Base-by-base conservation (phyloP, 2,797 vertebrate genomes). In the Epinephelus malabaricus region DNA sequence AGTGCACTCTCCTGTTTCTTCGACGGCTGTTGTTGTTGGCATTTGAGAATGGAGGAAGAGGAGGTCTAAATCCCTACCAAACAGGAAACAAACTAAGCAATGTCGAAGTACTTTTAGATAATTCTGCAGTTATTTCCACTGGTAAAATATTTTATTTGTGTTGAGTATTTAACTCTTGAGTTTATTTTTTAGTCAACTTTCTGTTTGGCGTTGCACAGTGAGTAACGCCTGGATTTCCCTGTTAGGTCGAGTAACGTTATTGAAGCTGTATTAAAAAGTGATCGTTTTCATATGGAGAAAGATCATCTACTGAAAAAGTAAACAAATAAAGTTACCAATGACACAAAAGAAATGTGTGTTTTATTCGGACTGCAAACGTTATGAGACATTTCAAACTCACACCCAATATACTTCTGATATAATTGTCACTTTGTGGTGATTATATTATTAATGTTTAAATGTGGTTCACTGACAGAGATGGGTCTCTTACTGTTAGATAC, bases 1-100 rank as follows among this genome's bases (percentile, higher is more conserved):
- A 90, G 90, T 93, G 92, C 92, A 94, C 90, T 92, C 78, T 92
- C 72, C 89, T 88, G 92, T 91, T 92, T 91, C 93, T 93, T 91
- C 92, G 93, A 90, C 91, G 95, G 94, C 95, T 95, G 95, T 95
- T 95, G 94, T 95, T 96, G 93, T 95, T 96, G 95, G 95, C 95
- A 94, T 95, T 90, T 87, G 92, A 95, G 95, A 91, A 92, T 88
- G 93, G 95, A 95, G 94, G 95, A 96, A 96, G 95, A 96, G 95
- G 95, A 95, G 95, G 95, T 96, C 95, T 96, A 91, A 95, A 93
- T 88, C 94, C 93, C 84, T 79, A 91, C 92, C 89, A 90, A 93
- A 96, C 95, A 96, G 95, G 95, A 96, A 96, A 96, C 94, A 89
- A 94, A 90, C 87, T 86, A 79, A 78, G 81, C 85, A 56, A 82